These are phyloP conservation scores for Macrotis lagotis DNA, from an alignment of 2,113 vertebrate species.

Conservation along the genomic window DNA sequence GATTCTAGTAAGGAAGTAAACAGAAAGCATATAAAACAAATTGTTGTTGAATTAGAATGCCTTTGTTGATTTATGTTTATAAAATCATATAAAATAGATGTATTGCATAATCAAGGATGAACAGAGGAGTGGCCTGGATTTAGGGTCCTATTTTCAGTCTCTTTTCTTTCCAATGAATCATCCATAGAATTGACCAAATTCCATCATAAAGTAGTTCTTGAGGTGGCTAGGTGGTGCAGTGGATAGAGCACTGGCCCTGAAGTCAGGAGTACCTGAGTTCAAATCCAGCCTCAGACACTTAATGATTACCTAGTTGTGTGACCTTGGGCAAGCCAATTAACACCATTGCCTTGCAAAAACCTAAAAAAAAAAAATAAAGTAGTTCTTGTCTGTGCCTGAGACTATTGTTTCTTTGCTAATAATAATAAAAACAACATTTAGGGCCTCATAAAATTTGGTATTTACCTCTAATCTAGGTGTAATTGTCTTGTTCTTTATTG, in stretches of 20 bases:
- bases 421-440: too few species aligned
- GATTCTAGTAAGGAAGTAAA: not conserved
- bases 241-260: too few species aligned
- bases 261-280: too few species aligned
- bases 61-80: not conserved
- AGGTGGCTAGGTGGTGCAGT: too few species aligned
- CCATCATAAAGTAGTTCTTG: not conserved
- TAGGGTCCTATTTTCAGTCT: not conserved
- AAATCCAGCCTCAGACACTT: too few species aligned
- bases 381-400: not conserved
- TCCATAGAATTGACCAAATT: not conserved
- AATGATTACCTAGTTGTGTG: too few species aligned
- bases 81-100: too few species aligned
- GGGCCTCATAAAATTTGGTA: rapidly evolving
- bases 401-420: not conserved
- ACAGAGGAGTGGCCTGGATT: not conserved
- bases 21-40: not conserved
- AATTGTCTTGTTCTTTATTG: not conserved
- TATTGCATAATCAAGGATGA: not conserved
- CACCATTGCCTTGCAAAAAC: too few species aligned
- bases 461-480: not conserved
- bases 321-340: too few species aligned
- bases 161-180: not conserved
- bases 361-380: too few species aligned
- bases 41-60: not conserved